phyloP scores from a whole-genome alignment of 2,113 vertebrate species.

The Alouatta palliata region DNA sequence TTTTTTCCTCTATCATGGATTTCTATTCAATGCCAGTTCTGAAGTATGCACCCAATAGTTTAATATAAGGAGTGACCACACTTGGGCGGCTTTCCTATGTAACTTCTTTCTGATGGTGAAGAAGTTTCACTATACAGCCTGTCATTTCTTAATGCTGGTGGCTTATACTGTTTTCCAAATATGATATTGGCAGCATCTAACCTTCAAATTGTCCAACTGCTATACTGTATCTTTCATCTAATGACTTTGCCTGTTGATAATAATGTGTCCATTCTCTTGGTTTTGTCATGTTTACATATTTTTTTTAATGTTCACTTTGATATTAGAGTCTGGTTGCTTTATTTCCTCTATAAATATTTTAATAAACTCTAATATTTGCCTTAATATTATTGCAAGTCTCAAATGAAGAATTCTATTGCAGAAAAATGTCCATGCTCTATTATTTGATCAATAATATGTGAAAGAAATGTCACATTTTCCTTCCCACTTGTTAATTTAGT shows the following conservation, averaged over 20 bases:
- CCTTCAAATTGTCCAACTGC: background rate
- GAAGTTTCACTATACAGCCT: background rate
- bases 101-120: background rate
- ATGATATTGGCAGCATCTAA: background rate
- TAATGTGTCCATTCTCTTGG: background rate
- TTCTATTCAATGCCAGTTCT: background rate
- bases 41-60: background rate
- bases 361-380: background rate
- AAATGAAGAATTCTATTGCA: background rate
- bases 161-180: constrained; percentile 10
- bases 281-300: constrained; percentile 10
- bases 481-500: background rate
- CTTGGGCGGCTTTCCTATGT: background rate
- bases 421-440: background rate
- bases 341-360: background rate
- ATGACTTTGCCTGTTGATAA: background rate
- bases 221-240: background rate
- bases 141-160: constrained; percentile 37
- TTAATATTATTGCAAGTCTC: background rate
- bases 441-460: constrained; percentile 22
- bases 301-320: constrained; percentile 36
- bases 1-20: background rate
- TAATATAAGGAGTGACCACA: background rate
- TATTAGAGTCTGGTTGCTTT: background rate
- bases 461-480: constrained; percentile 44